Evolutionary conservation across 2,113 vertebrate species (phyloP).

Genomic region (Glareola pratincola): DNA sequence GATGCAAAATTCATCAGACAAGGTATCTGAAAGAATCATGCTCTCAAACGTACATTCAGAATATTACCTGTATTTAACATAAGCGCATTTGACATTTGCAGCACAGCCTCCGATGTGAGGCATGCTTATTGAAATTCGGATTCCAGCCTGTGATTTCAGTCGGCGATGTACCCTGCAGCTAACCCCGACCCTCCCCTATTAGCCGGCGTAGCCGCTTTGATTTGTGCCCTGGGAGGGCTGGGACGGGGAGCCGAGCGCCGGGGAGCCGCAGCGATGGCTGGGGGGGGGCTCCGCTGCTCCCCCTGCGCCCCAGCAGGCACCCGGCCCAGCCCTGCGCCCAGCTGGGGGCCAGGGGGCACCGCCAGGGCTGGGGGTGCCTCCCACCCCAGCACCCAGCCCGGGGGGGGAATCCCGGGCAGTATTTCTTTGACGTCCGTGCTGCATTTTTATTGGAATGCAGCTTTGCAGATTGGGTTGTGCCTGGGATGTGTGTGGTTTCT

Average conservation of each 20-base stretch:
- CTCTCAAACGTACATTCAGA: neutral
- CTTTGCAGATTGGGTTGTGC: constrained; percentile 14
- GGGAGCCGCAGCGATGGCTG: neutral
- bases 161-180: neutral
- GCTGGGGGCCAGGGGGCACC: neutral
- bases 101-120: neutral
- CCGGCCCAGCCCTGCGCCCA: neutral
- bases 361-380: neutral
- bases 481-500: constrained; percentile 37
- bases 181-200: neutral
- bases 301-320: neutral
- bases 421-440: neutral
- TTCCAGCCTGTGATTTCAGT: neutral
- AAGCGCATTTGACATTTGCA: constrained; percentile 33
- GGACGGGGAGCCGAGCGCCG: neutral
- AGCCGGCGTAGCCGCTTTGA: neutral
- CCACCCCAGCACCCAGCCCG: neutral
- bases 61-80: constrained; percentile 24
- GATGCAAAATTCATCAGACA: constrained; percentile 40
- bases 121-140: neutral
- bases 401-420: neutral
- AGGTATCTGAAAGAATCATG: neutral
- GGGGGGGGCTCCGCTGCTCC: neutral
- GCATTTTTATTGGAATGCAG: constrained; percentile 45
- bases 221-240: neutral